Conservation (phyloP, 2,797 vertebrate species). For the Percopsis omiscomaycus region DNA sequence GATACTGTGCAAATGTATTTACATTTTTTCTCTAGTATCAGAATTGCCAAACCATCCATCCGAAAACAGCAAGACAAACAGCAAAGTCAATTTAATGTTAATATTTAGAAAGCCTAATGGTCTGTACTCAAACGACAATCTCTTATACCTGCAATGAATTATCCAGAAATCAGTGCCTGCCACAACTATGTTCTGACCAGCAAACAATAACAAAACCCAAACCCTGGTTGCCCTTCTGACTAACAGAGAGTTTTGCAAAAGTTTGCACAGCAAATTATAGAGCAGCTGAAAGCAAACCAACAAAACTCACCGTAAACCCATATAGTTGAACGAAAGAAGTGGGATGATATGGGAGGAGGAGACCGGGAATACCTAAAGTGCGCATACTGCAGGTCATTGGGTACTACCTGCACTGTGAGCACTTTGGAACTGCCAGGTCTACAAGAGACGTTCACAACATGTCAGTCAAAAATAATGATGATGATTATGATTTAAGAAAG, state of each 20-base stretch:
- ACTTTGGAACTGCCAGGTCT: slow-evolving; percentile 92
- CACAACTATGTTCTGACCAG: slow-evolving; percentile 25
- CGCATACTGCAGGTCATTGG: slow-evolving; percentile 88
- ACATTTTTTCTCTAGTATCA: slow-evolving; percentile 73
- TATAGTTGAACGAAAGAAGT: slow-evolving; percentile 1
- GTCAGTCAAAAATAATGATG: too few species aligned
- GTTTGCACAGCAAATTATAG: slow-evolving; percentile 93
- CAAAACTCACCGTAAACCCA: slow-evolving; percentile 87
- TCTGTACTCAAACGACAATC: neutral
- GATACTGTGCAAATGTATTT: slow-evolving; percentile 96
- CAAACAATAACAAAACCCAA: slow-evolving; percentile 10
- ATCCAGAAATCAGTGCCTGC: neutral
- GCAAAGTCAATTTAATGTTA: slow-evolving; percentile 12
- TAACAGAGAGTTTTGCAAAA: slow-evolving; percentile 96
- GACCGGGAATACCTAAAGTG: slow-evolving; percentile 92
- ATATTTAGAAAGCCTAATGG: neutral
- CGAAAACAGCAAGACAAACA: slow-evolving; percentile 87
- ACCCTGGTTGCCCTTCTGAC: slow-evolving; percentile 32
- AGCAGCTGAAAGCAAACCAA: slow-evolving; percentile 93
- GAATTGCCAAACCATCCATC: slow-evolving; percentile 97
- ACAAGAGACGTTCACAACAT: slow-evolving; percentile 2
- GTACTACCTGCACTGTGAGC: slow-evolving; percentile 99
- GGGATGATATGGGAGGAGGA: slow-evolving; percentile 37
- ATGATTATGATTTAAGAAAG: too few species aligned
- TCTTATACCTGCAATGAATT: slow-evolving; percentile 6